Percentiles rank a stretch among this genome's conserved stretches.
phyloP scores from a whole-genome alignment of 2,888 invertebrate species.

The Agrilus biguttatus region DNA sequence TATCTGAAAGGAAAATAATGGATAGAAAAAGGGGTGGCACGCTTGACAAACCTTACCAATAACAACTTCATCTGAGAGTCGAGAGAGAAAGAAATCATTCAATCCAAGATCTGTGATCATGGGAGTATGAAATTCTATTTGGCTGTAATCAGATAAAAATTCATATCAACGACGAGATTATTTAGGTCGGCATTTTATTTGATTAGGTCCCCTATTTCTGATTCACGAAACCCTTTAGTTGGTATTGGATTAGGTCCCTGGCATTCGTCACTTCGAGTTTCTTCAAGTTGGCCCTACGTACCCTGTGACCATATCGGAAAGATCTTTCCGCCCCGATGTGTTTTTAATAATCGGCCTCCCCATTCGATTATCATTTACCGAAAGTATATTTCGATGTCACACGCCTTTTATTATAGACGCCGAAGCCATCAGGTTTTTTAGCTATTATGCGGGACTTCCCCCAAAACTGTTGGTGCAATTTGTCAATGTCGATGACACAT shows the following conservation, averaged over 20 bases:
- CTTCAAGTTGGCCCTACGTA: conserved; percentile 3
- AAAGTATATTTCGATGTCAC: conserved; percentile 29
- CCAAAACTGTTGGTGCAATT: conserved; percentile 4
- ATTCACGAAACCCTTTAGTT: conserved; percentile 11
- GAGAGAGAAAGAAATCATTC: too few species aligned
- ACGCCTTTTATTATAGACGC: conserved; percentile 24
- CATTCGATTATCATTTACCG: conserved; percentile 24
- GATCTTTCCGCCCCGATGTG: conserved; percentile 19
- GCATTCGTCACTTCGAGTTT: conserved; percentile 14
- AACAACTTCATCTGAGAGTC: too few species aligned
- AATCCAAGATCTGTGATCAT: too few species aligned
- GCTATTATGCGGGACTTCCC: conserved; percentile 10
- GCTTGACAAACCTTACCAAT: too few species aligned
- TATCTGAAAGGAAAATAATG: too few species aligned
- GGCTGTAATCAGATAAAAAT: too few species aligned
- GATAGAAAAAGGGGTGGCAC: too few species aligned
- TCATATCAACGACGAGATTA: conserved; percentile 4
- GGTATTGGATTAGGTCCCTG: conserved; percentile 11
- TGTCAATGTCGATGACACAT: too few species aligned
- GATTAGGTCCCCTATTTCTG: conserved; percentile 6
- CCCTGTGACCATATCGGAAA: conserved; percentile 13
- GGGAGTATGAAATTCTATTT: too few species aligned
- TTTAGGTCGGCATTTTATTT: conserved; percentile 7
- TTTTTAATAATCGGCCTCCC: conserved; percentile 22
- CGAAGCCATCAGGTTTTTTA: conserved; percentile 13